Conservation (phyloP, 64 coral and sea anemone genomes). For the Montipora foliosa region DNA sequence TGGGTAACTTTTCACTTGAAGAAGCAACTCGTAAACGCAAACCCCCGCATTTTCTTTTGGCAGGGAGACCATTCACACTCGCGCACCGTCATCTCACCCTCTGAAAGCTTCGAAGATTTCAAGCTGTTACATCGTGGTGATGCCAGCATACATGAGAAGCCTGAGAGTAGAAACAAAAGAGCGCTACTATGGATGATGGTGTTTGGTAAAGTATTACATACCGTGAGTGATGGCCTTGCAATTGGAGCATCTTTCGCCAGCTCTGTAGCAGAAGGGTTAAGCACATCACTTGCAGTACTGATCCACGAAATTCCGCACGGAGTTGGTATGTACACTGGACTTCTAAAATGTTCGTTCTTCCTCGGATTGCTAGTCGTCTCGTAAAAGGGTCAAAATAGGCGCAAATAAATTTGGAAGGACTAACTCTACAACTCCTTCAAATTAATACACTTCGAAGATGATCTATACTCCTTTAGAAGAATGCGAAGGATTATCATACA, state of each 20-base stretch:
- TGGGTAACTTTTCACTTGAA: too few relatives aligned
- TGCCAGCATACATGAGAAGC: not conserved
- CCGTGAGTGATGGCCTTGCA: constrained; percentile 80
- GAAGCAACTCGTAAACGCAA: not conserved
- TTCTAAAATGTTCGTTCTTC: not conserved
- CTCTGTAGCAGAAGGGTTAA: constrained; percentile 76
- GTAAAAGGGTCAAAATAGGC: too few relatives aligned
- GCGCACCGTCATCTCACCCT: not conserved
- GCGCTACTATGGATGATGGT: constrained; percentile 74
- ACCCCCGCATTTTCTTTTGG: not conserved
- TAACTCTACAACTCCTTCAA: too few relatives aligned
- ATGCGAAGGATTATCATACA: too few relatives aligned
- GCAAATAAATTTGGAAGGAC: too few relatives aligned
- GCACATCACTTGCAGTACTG: constrained; percentile 87
- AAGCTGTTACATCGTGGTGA: not conserved
- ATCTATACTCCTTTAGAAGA: too few relatives aligned
- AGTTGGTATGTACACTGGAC: constrained; percentile 49
- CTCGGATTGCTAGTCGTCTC: too few relatives aligned
- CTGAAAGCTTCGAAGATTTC: not conserved
- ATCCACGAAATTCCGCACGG: constrained; percentile 89
- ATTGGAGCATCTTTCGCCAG: constrained; percentile 89
- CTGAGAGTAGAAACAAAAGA: not conserved
- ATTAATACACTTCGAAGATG: too few relatives aligned
- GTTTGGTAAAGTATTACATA: constrained; percentile 75
- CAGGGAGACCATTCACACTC: constrained; percentile 73